Percentiles rank a stretch among this genome's conserved stretches.
Evolutionary conservation across 2,888 invertebrate genomes (phyloP).

Genomic region (Papilio gigon): DNA sequence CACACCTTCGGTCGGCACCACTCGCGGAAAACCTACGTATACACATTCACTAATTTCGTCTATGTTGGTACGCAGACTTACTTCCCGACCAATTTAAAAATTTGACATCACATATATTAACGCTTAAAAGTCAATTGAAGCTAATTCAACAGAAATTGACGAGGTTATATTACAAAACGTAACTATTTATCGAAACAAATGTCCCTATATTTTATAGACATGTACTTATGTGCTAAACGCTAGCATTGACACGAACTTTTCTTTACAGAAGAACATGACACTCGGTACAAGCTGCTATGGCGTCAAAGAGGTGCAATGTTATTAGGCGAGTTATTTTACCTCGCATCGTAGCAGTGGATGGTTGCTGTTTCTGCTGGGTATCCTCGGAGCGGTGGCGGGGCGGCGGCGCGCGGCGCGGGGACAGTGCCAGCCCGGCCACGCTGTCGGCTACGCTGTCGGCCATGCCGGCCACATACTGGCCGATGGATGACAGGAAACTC

Average conservation of each 20-base stretch:
- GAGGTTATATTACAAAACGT: too few species aligned
- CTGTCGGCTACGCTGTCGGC: conserved; percentile 93
- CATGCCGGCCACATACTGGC: conserved; percentile 92
- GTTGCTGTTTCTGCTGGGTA: conserved; percentile 69
- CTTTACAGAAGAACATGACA: too few species aligned
- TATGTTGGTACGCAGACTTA: not conserved
- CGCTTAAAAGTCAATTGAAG: not conserved
- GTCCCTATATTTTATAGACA: too few species aligned
- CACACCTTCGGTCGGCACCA: conserved; percentile 87
- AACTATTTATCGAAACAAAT: too few species aligned
- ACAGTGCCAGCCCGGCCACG: conserved; percentile 90
- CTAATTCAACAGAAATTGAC: not conserved
- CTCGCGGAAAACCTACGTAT: conserved; percentile 85
- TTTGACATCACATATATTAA: not conserved
- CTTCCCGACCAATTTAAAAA: not conserved
- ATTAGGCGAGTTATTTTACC: conserved; percentile 49
- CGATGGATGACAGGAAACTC: conserved; percentile 93
- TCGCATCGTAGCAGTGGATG: conserved; percentile 71
- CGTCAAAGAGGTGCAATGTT: not conserved
- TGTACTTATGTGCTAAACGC: not conserved
- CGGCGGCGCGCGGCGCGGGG: conserved; percentile 88
- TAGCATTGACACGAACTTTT: not conserved
- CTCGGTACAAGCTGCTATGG: not conserved
- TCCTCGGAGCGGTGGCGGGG: conserved; percentile 85
- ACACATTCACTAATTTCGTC: conserved; percentile 2